Base-by-base conservation (phyloP, 92 coral and sea anemone species). In the Zoanthus gigantus region DNA sequence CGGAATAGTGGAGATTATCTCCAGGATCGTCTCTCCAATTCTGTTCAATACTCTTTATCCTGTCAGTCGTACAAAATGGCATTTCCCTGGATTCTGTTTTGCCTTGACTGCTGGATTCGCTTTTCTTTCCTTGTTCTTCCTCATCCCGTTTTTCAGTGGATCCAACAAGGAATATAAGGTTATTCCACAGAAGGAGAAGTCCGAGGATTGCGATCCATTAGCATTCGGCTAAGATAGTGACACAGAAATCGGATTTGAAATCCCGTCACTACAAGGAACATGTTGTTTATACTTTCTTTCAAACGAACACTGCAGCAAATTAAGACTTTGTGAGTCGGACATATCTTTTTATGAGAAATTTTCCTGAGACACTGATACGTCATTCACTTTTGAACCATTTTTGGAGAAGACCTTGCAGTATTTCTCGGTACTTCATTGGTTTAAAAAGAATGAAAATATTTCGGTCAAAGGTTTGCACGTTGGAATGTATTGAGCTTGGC, bases 1-100 rank as follows among this genome's bases (percentile, higher is more conserved):
- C 0, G 91, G 87, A 7, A 68, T 90, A 16, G 79, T 86, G 52
- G 92, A 90, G 52, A 58, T 89, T 1, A 14, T 90, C 10, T 79
- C 91, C 9, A 85, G 78, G 58, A 16, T 92, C 16, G n/a, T 90
- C n/a, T 84, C 91, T 13, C 93, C 95, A 0, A 47, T 90, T 11
- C 53, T 68, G 28, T 57, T 76, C 23, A 92, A 90, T 18, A 46
- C 90, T 13, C 78, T 92, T 29, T 92, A 92, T 45, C 95, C 95
- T 16, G 63, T 87, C 15, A 74, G 89, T n/a, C 82, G 92, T 8
- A 81, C 84, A 17, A 77, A 37, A 63, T 18, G 83, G 34, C 91
- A 87, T 67, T 61, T 82, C 15, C 91, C 91, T 15, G 88, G 91
- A 17, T 83, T 92, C 63, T 88, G 87, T 47, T 92, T 71, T 56